These are phyloP conservation scores for Drosophila kambysellisi DNA, from an alignment of 2,888 invertebrate species.

Conservation along the genomic window DNA sequence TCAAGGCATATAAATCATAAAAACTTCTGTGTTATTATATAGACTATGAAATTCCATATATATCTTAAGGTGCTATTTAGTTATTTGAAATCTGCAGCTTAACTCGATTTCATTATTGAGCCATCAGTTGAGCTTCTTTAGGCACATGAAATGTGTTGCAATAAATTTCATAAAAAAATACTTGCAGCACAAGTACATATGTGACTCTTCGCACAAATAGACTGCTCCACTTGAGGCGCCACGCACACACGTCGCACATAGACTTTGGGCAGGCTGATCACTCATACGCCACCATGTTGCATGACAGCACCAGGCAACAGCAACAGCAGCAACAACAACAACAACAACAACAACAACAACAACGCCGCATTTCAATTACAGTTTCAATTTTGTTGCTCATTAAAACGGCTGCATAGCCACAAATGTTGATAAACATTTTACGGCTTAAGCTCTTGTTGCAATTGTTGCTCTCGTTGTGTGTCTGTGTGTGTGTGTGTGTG, in stretches of 20 bases:
- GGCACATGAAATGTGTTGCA: conserved; percentile 32
- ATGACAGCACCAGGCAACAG: conserved; percentile 38
- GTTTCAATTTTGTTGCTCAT: conserved; percentile 75
- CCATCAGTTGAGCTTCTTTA: conserved; percentile 34
- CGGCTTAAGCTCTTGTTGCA: conserved; percentile 16
- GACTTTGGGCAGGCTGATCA: conserved; percentile 45
- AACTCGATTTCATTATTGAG: conserved; percentile 31
- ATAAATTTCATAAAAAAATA: conserved; percentile 33
- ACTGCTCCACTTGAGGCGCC: conserved; percentile 51
- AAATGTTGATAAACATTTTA: conserved; percentile 75
- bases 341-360: conserved; percentile 12
- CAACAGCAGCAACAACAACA: too few relatives aligned
- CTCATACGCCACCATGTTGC: conserved; percentile 59
- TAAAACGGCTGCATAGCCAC: conserved; percentile 58
- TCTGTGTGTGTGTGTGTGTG: conserved; percentile 9
- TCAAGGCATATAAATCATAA: neutral
- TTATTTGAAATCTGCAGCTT: conserved; percentile 4
- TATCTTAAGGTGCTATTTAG: neutral
- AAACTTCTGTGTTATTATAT: neutral
- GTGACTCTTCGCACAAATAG: conserved; percentile 18
- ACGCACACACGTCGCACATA: conserved; percentile 29
- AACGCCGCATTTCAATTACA: conserved; percentile 65
- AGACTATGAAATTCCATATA: neutral
- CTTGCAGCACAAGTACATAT: conserved; percentile 1
- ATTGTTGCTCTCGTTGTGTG: conserved; percentile 12